Percentiles rank a stretch among this genome's conserved stretches.
These are phyloP conservation scores for Aleiodes leptofemur DNA, from an alignment of 2,888 invertebrate species.

Conservation along the genomic window DNA sequence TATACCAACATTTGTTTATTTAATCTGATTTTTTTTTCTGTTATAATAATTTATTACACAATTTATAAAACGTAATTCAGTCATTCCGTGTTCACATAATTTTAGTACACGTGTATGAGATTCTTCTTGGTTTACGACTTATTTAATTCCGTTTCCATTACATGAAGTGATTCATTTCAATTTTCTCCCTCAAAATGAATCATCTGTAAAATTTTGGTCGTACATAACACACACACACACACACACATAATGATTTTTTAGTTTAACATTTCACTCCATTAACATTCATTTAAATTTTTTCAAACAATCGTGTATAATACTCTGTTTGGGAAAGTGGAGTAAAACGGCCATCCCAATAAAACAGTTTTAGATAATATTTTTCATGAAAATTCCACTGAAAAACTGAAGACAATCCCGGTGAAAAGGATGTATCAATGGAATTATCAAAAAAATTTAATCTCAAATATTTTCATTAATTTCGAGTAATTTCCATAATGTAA, in stretches of 20 bases:
- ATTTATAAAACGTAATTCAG: slow-evolving; percentile 67
- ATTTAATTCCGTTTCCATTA: background rate
- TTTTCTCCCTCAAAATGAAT: too few species aligned
- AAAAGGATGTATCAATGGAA: too few species aligned
- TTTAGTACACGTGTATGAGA: slow-evolving; percentile 1
- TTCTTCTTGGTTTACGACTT: slow-evolving; percentile 3
- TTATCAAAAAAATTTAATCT: too few species aligned
- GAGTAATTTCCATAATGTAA: too few species aligned
- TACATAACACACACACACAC: slow-evolving; percentile 17
- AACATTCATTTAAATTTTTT: background rate
- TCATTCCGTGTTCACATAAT: slow-evolving; percentile 45
- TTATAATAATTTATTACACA: slow-evolving; percentile 66
- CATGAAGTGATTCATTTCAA: slow-evolving; percentile 8
- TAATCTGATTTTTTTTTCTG: slow-evolving; percentile 53
- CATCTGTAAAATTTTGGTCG: slow-evolving; percentile 4
- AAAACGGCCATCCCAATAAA: too few species aligned
- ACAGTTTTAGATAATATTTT: too few species aligned
- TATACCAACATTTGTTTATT: slow-evolving; percentile 62
- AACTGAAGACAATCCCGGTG: too few species aligned
- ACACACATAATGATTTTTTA: background rate
- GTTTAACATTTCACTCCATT: background rate
- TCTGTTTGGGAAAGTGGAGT: background rate
- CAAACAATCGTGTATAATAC: background rate
- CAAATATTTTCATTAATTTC: too few species aligned
- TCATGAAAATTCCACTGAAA: too few species aligned